A percentile compares a stretch with the other conserved stretches of the same genome.
These are phyloP conservation scores for Scrobipalpa atriplicella DNA, from an alignment of 2,888 invertebrate genomes.

Conservation along the genomic window DNA sequence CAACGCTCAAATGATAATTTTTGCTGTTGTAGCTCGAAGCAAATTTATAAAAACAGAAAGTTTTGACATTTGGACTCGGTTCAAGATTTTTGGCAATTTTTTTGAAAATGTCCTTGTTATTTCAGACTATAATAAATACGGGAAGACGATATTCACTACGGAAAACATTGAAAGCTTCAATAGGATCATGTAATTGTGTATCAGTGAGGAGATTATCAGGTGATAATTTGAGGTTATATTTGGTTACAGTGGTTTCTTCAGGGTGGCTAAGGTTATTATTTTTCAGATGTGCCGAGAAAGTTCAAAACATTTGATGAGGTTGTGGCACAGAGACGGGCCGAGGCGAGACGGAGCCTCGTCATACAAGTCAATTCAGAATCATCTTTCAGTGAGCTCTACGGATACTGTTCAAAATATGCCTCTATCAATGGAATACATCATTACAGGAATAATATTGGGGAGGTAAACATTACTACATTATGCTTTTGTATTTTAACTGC, in stretches of 20 bases:
- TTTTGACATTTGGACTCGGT: constrained; percentile 19
- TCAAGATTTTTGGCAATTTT: constrained; percentile 29
- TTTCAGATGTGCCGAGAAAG: constrained; percentile 63
- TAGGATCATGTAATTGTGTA: constrained; percentile 56
- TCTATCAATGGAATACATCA: constrained; percentile 85
- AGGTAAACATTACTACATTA: constrained; percentile 53
- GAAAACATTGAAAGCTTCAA: constrained; percentile 52
- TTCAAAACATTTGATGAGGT: constrained; percentile 82
- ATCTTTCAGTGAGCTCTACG: constrained; percentile 85
- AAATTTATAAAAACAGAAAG: background rate
- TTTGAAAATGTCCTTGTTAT: constrained; percentile 69
- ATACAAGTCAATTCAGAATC: constrained; percentile 89
- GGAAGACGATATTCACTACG: constrained; percentile 58
- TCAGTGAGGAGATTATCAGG: constrained; percentile 63
- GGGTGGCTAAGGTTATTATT: constrained; percentile 65
- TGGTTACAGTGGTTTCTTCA: constrained; percentile 38
- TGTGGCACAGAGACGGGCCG: constrained; percentile 80
- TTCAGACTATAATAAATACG: constrained; percentile 61
- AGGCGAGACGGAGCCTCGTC: constrained; percentile 87
- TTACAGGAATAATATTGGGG: constrained; percentile 78
- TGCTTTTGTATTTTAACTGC: background rate
- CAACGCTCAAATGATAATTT: too few relatives aligned
- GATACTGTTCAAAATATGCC: constrained; percentile 87
- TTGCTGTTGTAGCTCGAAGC: background rate
- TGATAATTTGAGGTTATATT: constrained; percentile 39